A percentile compares a stretch with the other conserved stretches of the same genome.
These are phyloP conservation scores for Hofmannophila pseudospretella DNA, from an alignment of 2,888 invertebrate genomes.

Conservation along the genomic window DNA sequence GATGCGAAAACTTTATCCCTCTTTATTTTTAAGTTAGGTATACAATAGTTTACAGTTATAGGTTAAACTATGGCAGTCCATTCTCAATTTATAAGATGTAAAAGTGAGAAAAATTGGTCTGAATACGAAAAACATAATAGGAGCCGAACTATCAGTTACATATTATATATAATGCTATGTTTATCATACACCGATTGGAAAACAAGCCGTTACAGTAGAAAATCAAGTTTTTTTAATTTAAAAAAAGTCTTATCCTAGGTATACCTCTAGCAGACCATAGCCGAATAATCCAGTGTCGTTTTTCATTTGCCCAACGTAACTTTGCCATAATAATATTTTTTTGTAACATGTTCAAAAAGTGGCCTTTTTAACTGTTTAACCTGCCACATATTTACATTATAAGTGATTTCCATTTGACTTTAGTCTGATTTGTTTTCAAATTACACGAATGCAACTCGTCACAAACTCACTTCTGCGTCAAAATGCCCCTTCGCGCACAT, in stretches of 20 bases:
- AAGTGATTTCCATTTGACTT: no score
- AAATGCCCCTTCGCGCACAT: no score
- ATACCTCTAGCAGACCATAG: constrained; percentile 65
- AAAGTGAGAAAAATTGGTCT: constrained; percentile 74
- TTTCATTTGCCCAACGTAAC: constrained; percentile 40
- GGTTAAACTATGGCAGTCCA: constrained; percentile 71
- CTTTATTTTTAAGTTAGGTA: constrained; percentile 15
- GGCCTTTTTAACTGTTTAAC: no score
- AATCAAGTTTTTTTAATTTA: constrained; percentile 60
- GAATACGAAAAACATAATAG: constrained; percentile 53
- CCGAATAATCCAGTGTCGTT: constrained; percentile 6
- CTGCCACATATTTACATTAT: no score
- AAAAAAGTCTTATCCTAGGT: constrained; percentile 65
- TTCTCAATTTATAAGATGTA: constrained; percentile 59
- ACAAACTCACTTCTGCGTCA: no score
- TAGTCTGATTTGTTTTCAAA: no score
- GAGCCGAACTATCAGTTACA: constrained; percentile 48
- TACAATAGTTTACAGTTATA: constrained; percentile 40
- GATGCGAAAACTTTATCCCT: constrained; percentile 13
- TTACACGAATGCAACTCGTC: no score
- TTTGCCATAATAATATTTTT: no score
- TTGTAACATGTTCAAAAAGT: no score
- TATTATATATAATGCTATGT: constrained; percentile 47
- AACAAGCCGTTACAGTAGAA: constrained; percentile 65
- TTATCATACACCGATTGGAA: constrained; percentile 60